phyloP scores from a whole-genome alignment of 2,797 vertebrate species.

The Moxostoma hubbsi region DNA sequence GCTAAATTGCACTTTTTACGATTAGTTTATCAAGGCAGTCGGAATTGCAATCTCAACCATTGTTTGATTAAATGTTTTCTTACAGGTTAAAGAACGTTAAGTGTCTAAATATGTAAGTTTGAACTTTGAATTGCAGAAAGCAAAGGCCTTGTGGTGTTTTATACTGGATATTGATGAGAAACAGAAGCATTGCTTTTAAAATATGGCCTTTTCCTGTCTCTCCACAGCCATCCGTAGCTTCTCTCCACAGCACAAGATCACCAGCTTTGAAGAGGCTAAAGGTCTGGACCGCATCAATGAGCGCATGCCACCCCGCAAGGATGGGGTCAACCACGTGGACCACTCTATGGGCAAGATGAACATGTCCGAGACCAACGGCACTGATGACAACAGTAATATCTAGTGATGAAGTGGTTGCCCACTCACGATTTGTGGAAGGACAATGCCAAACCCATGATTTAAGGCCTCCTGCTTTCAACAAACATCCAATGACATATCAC shows the following conservation, averaged over 20 bases:
- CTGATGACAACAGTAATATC: slow-evolving; percentile 85
- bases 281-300: slow-evolving; percentile 86
- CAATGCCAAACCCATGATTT: slow-evolving; percentile 77
- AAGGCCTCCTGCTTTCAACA: slow-evolving; percentile 76
- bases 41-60: too few species aligned
- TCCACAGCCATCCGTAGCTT: slow-evolving; percentile 82
- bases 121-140: too few species aligned
- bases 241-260: slow-evolving; percentile 86
- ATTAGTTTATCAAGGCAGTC: too few species aligned
- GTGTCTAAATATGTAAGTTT: too few species aligned
- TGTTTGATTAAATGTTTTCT: too few species aligned
- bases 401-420: slow-evolving; percentile 73
- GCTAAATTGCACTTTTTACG: too few species aligned
- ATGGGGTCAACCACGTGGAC: slow-evolving; percentile 82
- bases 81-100: too few species aligned
- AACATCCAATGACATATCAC: slow-evolving; percentile 73
- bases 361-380: slow-evolving; percentile 84
- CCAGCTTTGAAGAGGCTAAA: slow-evolving; percentile 83
- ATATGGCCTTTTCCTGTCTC: slow-evolving; percentile 41
- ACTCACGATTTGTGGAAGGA: slow-evolving; percentile 68
- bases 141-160: background rate
- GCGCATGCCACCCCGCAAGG: slow-evolving; percentile 83
- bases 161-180: background rate
- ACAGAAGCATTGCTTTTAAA: slow-evolving; percentile 31
- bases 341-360: slow-evolving; percentile 86